Evolutionary conservation across 35 echinoderm and acorn worm species (phyloP).

Genomic region (Heliocidaris tuberculata): DNA sequence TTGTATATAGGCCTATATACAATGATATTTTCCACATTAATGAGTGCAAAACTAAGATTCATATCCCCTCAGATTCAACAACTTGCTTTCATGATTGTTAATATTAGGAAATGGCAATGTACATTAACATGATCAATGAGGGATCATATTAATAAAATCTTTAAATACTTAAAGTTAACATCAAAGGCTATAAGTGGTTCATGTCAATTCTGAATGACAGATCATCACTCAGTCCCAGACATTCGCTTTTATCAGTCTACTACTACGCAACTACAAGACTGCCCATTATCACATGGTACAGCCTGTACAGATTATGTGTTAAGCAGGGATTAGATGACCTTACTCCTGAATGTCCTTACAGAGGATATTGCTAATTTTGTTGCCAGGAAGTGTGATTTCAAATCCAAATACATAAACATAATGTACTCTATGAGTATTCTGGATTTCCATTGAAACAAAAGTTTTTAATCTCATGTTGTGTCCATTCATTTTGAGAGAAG

Average conservation of each 20-base stretch:
- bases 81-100: no score
- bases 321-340: constrained; percentile 1
- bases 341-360: background rate
- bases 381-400: constrained; percentile 1
- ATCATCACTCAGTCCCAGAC: background rate
- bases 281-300: background rate
- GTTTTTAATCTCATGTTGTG: background rate
- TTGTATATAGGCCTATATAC: no score
- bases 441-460: background rate
- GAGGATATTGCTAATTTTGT: background rate
- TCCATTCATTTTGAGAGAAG: background rate
- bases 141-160: no score
- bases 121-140: no score
- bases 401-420: background rate
- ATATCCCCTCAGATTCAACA: no score
- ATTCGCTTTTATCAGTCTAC: background rate
- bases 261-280: background rate
- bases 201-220: background rate
- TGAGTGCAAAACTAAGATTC: no score
- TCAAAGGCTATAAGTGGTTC: no score
- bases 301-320: background rate
- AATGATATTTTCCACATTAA: no score
- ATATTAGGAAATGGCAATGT: no score
- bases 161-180: no score
- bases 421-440: background rate